Evolutionary conservation across 2,113 vertebrate species (phyloP).

Genomic region (Xiphias gladius): DNA sequence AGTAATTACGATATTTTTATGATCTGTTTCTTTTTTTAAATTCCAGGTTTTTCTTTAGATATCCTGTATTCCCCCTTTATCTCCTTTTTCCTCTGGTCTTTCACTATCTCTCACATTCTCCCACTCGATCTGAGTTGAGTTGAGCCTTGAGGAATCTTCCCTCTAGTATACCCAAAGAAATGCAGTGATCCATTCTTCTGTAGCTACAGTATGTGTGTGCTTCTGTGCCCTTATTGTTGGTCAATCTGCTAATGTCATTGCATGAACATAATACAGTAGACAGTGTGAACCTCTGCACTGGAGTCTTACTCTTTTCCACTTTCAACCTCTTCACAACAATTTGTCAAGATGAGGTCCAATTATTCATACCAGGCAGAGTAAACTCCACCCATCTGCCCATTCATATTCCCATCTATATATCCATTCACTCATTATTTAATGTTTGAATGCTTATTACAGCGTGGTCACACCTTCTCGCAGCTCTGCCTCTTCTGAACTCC

Average conservation of each 20-base stretch:
- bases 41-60: slow-evolving; percentile 44
- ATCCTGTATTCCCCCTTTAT: slow-evolving; percentile 28
- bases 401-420: neutral
- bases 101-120: neutral
- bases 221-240: neutral
- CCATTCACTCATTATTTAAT: neutral
- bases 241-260: slow-evolving; percentile 8
- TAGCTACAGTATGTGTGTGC: slow-evolving; percentile 15
- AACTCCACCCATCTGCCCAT: neutral
- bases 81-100: slow-evolving; percentile 21
- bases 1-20: slow-evolving; percentile 52
- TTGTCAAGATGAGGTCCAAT: neutral
- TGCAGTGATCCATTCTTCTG: slow-evolving; percentile 25
- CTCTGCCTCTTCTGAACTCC: neutral
- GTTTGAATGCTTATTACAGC: neutral
- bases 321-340: neutral
- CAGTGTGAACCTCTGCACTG: slow-evolving; percentile 3
- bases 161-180: slow-evolving; percentile 17
- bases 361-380: neutral
- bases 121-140: neutral
- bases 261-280: neutral
- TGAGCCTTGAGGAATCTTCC: slow-evolving; percentile 28
- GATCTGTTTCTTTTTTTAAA: slow-evolving; percentile 53
- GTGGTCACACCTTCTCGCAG: neutral
- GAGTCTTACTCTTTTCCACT: neutral